Conservation (phyloP, 2,113 vertebrate genomes). For the Hyperopisus bebe region DNA sequence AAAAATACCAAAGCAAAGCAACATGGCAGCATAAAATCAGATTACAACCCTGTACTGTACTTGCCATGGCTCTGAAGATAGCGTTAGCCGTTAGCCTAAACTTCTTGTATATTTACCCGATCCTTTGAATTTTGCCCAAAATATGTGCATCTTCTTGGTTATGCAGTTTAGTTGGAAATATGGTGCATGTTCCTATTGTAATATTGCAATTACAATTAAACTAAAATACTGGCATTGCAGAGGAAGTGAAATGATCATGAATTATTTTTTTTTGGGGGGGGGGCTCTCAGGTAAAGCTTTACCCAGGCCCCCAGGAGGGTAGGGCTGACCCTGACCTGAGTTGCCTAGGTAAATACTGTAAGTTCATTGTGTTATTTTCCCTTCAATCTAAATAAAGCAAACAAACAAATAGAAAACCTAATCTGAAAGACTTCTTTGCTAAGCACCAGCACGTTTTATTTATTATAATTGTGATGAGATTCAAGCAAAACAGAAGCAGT, state of each 20-base stretch:
- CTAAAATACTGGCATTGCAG: background rate
- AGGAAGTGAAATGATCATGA: background rate
- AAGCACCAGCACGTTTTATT: background rate
- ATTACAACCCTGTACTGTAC: background rate
- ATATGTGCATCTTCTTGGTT: background rate
- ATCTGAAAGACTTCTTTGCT: background rate
- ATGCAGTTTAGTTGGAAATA: background rate
- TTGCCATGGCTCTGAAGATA: background rate
- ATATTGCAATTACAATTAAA: background rate
- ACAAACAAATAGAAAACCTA: background rate
- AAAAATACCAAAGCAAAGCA: constrained; percentile 32
- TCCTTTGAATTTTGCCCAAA: background rate
- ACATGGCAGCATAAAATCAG: constrained; percentile 30
- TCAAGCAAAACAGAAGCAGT: background rate
- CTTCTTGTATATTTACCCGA: background rate
- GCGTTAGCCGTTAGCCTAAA: background rate
- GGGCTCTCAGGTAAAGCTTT: background rate
- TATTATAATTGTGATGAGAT: background rate
- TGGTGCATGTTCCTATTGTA: background rate
- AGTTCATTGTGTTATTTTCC: background rate
- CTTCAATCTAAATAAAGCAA: background rate
- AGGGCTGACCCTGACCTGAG: background rate
- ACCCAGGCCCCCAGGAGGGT: background rate
- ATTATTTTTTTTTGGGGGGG: background rate
- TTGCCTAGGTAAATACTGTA: background rate